Evolutionary conservation across 2,888 invertebrate genomes (phyloP), one percentile per base, ranked within the genome.

Genomic region (Cenopis cana): DNA sequence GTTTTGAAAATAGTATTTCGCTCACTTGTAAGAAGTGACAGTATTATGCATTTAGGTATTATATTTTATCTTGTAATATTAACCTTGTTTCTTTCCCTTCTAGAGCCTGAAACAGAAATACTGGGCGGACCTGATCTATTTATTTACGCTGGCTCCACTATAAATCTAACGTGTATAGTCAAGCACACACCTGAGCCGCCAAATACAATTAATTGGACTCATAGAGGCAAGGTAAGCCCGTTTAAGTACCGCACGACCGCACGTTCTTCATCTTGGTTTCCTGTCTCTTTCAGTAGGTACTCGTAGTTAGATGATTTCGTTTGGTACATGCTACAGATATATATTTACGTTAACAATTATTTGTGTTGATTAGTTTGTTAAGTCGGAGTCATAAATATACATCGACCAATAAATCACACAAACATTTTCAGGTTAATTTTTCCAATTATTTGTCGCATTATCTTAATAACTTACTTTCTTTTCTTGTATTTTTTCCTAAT

Each of bases 131-230:
- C 96, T 38, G 97, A 97, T 86, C 89, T 97, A 79, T 97, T 96
- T 90, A 97, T 97, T 88, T 97, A 97, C 91, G 96, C 96, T 81
- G 97, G 97, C 54, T 97, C 97, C 78, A 98, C 97, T 73, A 98
- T 98, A 90, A 98, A 98, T 93, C 90, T 98, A 81, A 98, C 97
- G 56, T 98, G 98, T 88, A 95, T 97, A 82, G 97, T 97, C 69
- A 95, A 95, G 82, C 97, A 96, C 84, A 96, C 97, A 24, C 97
- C 97, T 62, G 97, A 97, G 84, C 97, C 97, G 59, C 97, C 97
- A 17, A 97, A 95, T 72, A 95, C 96, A 74, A 97, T 98, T 88
- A 94, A 95, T 77, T 98, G 97, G 98, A 96, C 96, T 77, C 97
- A 97, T 88, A 96, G 97, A 90, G 94, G 94, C 78, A 95, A 96